Evolutionary conservation across 2,113 vertebrate genomes (phyloP), one percentile per base, ranked within the genome.

Genomic region (Psophia crepitans): DNA sequence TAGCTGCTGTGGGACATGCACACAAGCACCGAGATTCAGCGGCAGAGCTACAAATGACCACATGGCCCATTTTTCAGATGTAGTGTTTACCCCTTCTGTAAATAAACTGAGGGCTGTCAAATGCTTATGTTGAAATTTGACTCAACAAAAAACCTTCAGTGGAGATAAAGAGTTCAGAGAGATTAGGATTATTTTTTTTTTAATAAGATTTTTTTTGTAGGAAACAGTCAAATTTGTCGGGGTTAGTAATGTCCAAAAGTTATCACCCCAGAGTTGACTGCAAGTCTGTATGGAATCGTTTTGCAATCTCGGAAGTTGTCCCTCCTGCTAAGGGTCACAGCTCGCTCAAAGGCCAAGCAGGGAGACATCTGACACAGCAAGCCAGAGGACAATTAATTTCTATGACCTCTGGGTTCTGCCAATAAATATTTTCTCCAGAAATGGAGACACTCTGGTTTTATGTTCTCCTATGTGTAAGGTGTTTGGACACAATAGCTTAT

Each of bases 41-140:
- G 48, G 33, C 1, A 80, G 43, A 61, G 17, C 37, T 69, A 12
- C 39, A 39, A 87, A 1, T 0, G 0, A 66, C 12, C 46, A 46
- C 35, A 23, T 0, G 1, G 61, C 5, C 8, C 4, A 3, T 15
- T 82, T 66, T 70, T 49, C 56, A 83, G 11, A n/a, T 15, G 26
- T 0, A 28, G 14, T 14, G 0, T 46, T 39, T 37, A 63, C 11
- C 3, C 5, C 11, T 63, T 63, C 46, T n/a, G 56, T 14, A 58
- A 77, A 8, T 18, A 70, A 39, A 7, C 0, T 39, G 35, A 66
- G 74, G 44, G 54, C 14, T 82, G 23, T 44, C 60, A 66, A 66
- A 66, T 39, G 28, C 44, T 65, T 60, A n/a, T 14, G 18, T 6
- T 57, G 33, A 69, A 77, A 61, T 54, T 51, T 51, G 30, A 63